Conservation (phyloP, 1,140 invertebrate species). For the Aphaenogaster floridana region DNA sequence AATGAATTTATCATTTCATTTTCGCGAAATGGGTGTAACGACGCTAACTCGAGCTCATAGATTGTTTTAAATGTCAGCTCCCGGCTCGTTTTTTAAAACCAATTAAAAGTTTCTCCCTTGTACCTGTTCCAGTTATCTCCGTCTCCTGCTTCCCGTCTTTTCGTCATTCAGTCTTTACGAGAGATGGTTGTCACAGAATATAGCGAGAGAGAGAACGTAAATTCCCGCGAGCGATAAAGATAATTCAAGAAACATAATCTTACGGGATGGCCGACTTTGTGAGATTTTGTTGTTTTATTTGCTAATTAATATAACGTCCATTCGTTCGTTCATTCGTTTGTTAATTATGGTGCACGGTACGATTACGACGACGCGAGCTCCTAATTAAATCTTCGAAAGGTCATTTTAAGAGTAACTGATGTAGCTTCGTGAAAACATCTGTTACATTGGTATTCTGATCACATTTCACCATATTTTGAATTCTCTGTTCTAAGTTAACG, state of each 20-base stretch:
- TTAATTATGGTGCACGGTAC: background rate
- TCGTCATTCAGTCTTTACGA: conserved; percentile 24
- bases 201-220: conserved; percentile 23
- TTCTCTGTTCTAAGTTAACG: background rate
- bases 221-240: conserved; percentile 57
- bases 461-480: conserved; percentile 22
- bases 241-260: conserved; percentile 64
- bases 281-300: conserved; percentile 45
- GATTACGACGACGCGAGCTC: conserved; percentile 25
- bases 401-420: conserved; percentile 50
- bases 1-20: conserved; percentile 60
- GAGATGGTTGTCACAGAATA: conserved; percentile 76
- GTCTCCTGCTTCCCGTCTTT: conserved; percentile 42
- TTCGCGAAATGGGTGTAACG: conserved; percentile 50
- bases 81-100: conserved; percentile 78
- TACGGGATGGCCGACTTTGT: conserved; percentile 4
- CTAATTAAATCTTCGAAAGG: conserved; percentile 51
- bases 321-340: conserved; percentile 21
- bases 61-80: conserved; percentile 62
- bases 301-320: conserved; percentile 58
- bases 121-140: conserved; percentile 53
- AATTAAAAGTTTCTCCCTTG: conserved; percentile 80
- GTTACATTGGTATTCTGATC: conserved; percentile 25
- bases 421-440: conserved; percentile 38
- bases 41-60: conserved; percentile 52